phyloP scores from a whole-genome alignment of 2,113 vertebrate genomes.

The Sander lucioperca region DNA sequence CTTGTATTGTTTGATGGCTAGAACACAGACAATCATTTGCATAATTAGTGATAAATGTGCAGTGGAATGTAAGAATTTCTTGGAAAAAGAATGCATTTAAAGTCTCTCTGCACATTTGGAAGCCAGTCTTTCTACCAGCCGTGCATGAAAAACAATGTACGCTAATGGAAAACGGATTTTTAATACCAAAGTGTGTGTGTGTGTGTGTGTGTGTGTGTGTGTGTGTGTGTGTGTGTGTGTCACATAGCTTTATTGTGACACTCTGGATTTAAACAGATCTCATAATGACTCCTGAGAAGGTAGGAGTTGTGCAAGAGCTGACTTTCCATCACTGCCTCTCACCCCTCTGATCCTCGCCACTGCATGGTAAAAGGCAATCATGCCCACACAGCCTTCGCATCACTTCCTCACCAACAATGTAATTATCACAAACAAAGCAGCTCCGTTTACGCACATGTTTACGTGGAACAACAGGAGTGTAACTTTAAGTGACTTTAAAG shows the following conservation, averaged over 20 bases:
- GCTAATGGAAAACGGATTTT: conserved; percentile 7
- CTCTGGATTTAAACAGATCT: conserved; percentile 23
- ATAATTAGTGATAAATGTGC: conserved; percentile 3
- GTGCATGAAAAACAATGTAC: neutral
- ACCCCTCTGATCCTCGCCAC: conserved; percentile 33
- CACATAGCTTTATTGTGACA: neutral
- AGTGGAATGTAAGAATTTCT: neutral
- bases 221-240: conserved; percentile 42
- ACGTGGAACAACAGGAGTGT: conserved; percentile 22
- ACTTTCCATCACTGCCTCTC: conserved; percentile 25
- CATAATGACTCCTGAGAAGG: conserved; percentile 9
- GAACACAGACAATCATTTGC: conserved; percentile 6
- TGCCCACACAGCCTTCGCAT: conserved; percentile 56
- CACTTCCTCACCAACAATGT: conserved; percentile 45
- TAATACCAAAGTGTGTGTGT: conserved; percentile 25
- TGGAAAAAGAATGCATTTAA: conserved; percentile 1
- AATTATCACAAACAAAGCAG: conserved; percentile 69
- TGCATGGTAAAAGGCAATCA: conserved; percentile 55
- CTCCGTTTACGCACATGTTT: conserved; percentile 30
- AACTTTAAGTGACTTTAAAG: neutral
- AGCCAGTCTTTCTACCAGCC: neutral
- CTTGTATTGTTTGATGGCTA: conserved; percentile 2
- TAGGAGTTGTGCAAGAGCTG: conserved; percentile 14
- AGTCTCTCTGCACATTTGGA: conserved; percentile 14
- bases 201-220: conserved; percentile 42